Base-by-base conservation (phyloP, 2,888 invertebrate species). In the Cecidostiba fungosa region DNA sequence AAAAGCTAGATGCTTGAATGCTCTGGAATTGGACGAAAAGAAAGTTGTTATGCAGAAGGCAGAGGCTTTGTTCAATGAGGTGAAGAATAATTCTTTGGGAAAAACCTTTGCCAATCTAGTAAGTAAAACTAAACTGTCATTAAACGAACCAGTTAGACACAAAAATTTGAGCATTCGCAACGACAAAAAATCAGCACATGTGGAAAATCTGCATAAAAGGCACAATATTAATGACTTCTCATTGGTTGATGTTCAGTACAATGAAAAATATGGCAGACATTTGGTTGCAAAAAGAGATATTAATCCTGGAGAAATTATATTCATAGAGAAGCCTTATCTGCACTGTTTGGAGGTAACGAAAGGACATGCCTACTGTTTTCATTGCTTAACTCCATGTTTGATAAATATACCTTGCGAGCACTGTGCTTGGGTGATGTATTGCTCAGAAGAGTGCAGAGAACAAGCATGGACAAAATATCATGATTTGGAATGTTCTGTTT, bases 281-380 rank as follows among this genome's bases (percentile, higher is more conserved):
- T 94, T 98, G 8, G 93, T 96, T 82, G 96, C 97, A 1, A 95
- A 94, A 36, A 94, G 95, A 85, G 95, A 96, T 90, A 95, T 97
- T 82, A 92, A 94, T 88, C 95, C 96, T 0, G 97, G 97, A 80
- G 97, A 98, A 91, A 93, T 97, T 3, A 91, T 98, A 54, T 96
- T 95, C 1, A 94, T 96, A 77, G 98, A 98, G 92, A 94, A 96
- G 84, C 97, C 98, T 0, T 98, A 96, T 91, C 94, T 95, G 26
- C 94, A 95, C 1, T 93, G 96, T 1, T 91, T 97, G 23, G 90
- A 95, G 47, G 94, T 95, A 70, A 91, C 94, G 12, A 94, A 94
- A 88, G 92, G 93, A 84, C 91, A 94, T 43, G 95, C 94, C 39
- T 95, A 95, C 90, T 98, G 97, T 90, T 95, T 95, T 89, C 94